Base-by-base conservation (phyloP, 30 jellyfish, hydroid and myxozoan species). In the Aurelia aurita complex sp. Pacific region DNA sequence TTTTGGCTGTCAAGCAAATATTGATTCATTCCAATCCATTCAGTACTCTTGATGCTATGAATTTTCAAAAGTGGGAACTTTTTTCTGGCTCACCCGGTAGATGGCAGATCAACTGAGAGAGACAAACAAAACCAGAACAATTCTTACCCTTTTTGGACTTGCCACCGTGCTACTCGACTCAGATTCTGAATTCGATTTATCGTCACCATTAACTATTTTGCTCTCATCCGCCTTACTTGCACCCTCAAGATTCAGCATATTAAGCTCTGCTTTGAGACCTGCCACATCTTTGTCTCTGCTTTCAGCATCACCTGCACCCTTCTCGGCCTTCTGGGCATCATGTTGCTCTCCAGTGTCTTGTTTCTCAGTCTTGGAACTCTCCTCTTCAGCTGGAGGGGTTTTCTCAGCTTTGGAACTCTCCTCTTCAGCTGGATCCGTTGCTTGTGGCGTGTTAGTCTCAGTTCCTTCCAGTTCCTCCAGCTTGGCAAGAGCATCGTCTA, bases 401-500 rank as follows among this genome's bases (percentile, higher is more conserved):
- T 17, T 61, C 70, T 87, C 79, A 16, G 34, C 70, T 13, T 5
- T n/a, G 32, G 70, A 61, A 9, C 12, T 23, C 34, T 17, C 36
- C 13, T 12, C 8, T 1, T n/a, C 36, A 17, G 32, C 36, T 61
- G 32, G 4, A 12, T 23, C 36, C 34, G 32, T 23, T 17, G 32
- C 70, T 12, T 0, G 1, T 23, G 32, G 11, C 34, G 5, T 10
- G 3, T 23, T 3, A 61, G 36, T 36, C 16, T 85, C 95, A 53
- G 71, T 88, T 12, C 66, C 66, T 12, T 68, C 90, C 7, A 80
- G 82, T 69, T 80, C 90, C 11, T 80, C 90, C 10, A 80, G 68
- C 76, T 82, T 89, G 10, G 97, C 89, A 19, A 89, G 90, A 42
- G 87, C 81, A 63, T 83, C 90, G 33, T 89, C 97, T 42, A 80